Evolutionary conservation across 2,113 vertebrate species (phyloP), one percentile per base, ranked within the genome.

Genomic region (Perca schrenkii): DNA sequence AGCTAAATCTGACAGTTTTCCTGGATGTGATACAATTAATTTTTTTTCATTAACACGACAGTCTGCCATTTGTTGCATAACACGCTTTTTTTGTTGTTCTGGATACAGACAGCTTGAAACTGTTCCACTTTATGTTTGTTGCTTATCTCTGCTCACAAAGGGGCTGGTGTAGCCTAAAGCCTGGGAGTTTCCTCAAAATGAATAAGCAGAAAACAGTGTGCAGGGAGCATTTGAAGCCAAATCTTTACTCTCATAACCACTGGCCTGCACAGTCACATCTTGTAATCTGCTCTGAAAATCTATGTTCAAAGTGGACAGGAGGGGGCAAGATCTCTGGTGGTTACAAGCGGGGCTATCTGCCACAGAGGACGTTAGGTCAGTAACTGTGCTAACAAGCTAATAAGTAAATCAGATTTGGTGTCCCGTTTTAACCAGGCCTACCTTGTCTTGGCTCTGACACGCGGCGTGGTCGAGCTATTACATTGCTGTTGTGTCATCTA

Each of bases 371-470:
- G 76, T 85, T 21, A 68, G 74, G 79, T 85, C 79, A 88, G 21
- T 57, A 54, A 75, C 81, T 58, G 69, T 84, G 79, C 57, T 28
- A 28, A 28, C 28, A 28, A 28, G 3, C 77, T 87, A 86, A 82
- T 87, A 87, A 85, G 68, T 84, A 89, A 90, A 89, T 88, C 73
- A 86, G 79, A 89, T 91, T 88, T 73, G 52, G 61, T 85, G 65
- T 89, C 58, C 75, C 40, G 28, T 77, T 89, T 88, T 88, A 84
- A 88, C 63, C 80, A 77, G 80, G 53, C 66, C 86, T 56, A 53
- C 64, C 80, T 87, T 31, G 57, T 74, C 71, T 83, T 80, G 77
- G 84, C 82, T 61, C 82, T 53, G 87, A 77, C 78, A n/a, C 65
- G 8, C 17, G 2, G 10, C 2, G 21, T 53, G 65, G 63, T 68